phyloP scores from a whole-genome alignment of 2,888 invertebrate genomes.

The Hoplodrina blanda region DNA sequence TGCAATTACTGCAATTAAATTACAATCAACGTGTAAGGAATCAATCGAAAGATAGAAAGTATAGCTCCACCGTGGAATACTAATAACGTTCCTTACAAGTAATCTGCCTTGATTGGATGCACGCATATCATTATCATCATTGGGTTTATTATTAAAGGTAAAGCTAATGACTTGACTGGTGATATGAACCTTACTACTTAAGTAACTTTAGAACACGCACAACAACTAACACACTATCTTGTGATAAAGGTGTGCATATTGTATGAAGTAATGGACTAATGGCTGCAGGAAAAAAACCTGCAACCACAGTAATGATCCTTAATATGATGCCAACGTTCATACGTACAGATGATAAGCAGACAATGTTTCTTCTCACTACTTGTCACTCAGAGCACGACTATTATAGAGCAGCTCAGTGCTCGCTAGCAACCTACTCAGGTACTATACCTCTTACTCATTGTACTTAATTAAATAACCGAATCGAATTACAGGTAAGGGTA shows the following conservation, averaged over 20 bases:
- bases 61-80: neutral
- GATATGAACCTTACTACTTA: neutral
- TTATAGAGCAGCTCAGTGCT: neutral
- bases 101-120: neutral
- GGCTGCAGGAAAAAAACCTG: neutral
- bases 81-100: neutral
- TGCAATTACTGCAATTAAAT: neutral
- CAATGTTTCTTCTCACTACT: neutral
- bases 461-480: too few species aligned
- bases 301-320: neutral
- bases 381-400: neutral
- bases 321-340: constrained; percentile 1
- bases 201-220: neutral
- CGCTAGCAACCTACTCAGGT: neutral
- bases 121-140: too few species aligned
- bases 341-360: constrained; percentile 23
- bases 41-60: neutral
- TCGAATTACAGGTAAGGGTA: too few species aligned
- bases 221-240: neutral
- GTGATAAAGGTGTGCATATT: constrained; percentile 2
- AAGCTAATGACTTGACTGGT: neutral
- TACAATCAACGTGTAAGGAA: constrained; percentile 1
- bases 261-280: neutral
- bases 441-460: too few species aligned
- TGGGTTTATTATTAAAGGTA: too few species aligned